These are phyloP conservation scores for Carcina quercana DNA, from an alignment of 2,888 invertebrate genomes.

Conservation along the genomic window DNA sequence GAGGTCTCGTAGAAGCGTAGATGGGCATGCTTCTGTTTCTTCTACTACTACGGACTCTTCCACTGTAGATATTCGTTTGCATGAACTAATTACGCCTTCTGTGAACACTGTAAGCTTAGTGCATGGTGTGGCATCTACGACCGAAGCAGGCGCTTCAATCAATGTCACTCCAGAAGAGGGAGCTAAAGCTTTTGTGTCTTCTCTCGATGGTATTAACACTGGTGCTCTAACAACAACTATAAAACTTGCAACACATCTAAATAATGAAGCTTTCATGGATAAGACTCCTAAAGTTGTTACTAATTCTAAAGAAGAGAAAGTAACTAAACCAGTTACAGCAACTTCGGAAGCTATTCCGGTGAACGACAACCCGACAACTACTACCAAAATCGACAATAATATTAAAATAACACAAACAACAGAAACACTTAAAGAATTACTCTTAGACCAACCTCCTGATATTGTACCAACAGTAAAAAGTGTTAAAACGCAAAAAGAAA, in stretches of 20 bases:
- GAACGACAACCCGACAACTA: too few relatives aligned
- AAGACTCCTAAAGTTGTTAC: too few relatives aligned
- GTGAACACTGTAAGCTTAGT: constrained; percentile 57
- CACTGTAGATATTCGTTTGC: constrained; percentile 56
- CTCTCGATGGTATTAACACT: constrained; percentile 37
- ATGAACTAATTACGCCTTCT: constrained; percentile 61
- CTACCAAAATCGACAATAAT: neutral
- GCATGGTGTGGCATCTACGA: constrained; percentile 68
- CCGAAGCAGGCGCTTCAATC: constrained; percentile 15
- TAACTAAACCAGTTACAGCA: too few relatives aligned
- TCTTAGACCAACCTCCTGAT: constrained; percentile 32
- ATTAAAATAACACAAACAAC: too few relatives aligned
- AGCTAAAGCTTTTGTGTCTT: constrained; percentile 44
- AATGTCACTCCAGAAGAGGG: constrained; percentile 26
- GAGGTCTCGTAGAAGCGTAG: constrained; percentile 83
- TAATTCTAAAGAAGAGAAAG: too few relatives aligned
- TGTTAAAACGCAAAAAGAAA: constrained; percentile 11
- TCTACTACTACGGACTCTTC: constrained; percentile 54
- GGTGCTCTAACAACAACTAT: constrained; percentile 45
- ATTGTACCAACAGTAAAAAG: constrained; percentile 13
- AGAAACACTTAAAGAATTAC: too few relatives aligned
- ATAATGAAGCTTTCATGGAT: constrained; percentile 14
- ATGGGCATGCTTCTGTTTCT: constrained; percentile 72
- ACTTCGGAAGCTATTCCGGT: too few relatives aligned
- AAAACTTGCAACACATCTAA: constrained; percentile 17